Conservation (phyloP, 2,113 vertebrate genomes). For the Steatornis caripensis region DNA sequence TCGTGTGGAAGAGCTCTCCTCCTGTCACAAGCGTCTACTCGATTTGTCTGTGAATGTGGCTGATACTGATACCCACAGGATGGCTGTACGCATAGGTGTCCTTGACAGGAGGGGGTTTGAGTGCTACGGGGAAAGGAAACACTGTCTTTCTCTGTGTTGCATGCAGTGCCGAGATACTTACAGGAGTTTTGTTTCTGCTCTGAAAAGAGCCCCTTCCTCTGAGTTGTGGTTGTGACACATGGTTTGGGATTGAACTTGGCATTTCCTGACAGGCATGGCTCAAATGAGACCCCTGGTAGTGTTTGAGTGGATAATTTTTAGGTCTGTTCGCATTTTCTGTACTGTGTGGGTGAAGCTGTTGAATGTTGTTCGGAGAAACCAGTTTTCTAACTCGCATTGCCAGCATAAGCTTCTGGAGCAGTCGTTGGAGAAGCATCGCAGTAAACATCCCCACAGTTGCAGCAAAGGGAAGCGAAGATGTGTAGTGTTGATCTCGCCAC, state of each 20-base stretch:
- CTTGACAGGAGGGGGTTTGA: neutral
- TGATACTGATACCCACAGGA: neutral
- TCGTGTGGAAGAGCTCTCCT: neutral
- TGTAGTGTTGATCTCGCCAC: neutral
- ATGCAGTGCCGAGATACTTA: neutral
- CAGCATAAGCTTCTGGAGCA: neutral
- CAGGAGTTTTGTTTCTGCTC: neutral
- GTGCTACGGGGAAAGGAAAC: neutral
- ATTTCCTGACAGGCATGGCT: neutral
- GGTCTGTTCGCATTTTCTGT: neutral
- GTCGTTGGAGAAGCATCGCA: neutral
- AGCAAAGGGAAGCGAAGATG: neutral
- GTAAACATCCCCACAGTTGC: neutral
- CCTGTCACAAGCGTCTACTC: neutral
- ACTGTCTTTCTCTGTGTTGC: no score
- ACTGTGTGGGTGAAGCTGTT: neutral
- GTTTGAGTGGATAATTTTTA: neutral
- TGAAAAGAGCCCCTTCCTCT: neutral
- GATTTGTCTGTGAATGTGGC: neutral
- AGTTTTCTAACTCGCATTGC: neutral
- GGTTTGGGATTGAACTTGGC: neutral
- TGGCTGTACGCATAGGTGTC: neutral
- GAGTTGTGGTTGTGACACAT: neutral
- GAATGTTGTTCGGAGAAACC: neutral
- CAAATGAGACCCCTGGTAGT: neutral